Evolutionary conservation across 2,113 vertebrate species (phyloP).

Genomic region (Naja naja): DNA sequence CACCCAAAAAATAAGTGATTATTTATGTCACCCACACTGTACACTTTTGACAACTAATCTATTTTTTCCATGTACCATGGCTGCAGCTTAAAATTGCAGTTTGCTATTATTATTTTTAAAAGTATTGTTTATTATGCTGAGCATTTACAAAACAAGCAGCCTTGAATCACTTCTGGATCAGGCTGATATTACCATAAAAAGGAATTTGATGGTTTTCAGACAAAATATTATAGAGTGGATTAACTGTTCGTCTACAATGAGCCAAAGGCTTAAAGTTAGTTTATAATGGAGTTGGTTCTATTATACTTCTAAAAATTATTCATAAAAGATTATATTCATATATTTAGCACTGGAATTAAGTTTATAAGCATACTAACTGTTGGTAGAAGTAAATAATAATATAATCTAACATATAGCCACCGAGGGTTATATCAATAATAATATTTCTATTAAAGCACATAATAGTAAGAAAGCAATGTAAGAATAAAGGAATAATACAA

Average conservation of each 20-base stretch:
- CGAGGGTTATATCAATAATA: background rate
- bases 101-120: background rate
- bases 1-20: slow-evolving; percentile 31
- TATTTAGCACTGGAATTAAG: background rate
- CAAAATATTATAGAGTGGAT: background rate
- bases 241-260: background rate
- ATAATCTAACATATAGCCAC: background rate
- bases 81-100: slow-evolving; percentile 23
- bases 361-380: background rate
- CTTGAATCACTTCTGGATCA: background rate
- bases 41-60: slow-evolving; percentile 15
- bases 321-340: background rate
- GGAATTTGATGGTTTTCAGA: slow-evolving; percentile 7
- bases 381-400: background rate
- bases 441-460: background rate
- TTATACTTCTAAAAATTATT: background rate
- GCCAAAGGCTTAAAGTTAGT: background rate
- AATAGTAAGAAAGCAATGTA: background rate
- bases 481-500: background rate
- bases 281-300: background rate
- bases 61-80: background rate
- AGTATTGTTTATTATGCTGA: background rate
- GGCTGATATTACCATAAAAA: background rate
- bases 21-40: background rate
- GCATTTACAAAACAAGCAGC: slow-evolving; percentile 2